Base-by-base conservation (phyloP, 2,797 vertebrate species). In the Etheostoma nigrum region DNA sequence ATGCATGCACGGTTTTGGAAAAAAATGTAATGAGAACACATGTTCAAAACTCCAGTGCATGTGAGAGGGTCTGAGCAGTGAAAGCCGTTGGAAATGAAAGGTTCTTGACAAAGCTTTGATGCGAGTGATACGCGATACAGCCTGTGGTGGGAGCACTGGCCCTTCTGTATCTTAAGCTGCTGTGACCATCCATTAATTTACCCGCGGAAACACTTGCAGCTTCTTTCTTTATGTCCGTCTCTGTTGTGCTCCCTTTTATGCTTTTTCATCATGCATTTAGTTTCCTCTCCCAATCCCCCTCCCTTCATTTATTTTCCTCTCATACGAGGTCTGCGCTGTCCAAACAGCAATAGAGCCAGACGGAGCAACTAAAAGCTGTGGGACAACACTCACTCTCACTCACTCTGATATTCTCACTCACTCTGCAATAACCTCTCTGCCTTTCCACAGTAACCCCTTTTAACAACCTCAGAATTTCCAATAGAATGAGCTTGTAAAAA, bases 401-500 rank as follows among this genome's bases (percentile, higher is more conserved):
- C 65, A 1, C 25, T 65, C 79, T 27, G 67, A 48, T 77, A 74
- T 84, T 19, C 68, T 52, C 75, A 13, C 69, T 66, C 62, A 1
- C 25, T 65, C 79, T 27, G 67, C 53, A 79, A 74, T 83, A 40
- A 40, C 36, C 36, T 40, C 36, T 40, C 36, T 45, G 74, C 67
- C 79, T 64, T 78, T 83, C 69, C 9, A 61, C 54, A 45, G 73
- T 74, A 86, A 88, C 76, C 79, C 64, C 74, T 81, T 91, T 87
- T 84, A 89, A 81, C 85, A 85, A 81, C 79, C 82, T 87, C 42
- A 44, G 45, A 75, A 80, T 82, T 79, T 81, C 81, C 76, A 81
- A 67, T 25, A 79, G 67, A 79, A 84, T 59, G 74, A 65, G 76
- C 74, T 67, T 36, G 48, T 59, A 82, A 64, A 45, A 86, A 81